These are phyloP conservation scores for Charadrius vociferus DNA, from an alignment of 2,113 vertebrate genomes.

Conservation along the genomic window DNA sequence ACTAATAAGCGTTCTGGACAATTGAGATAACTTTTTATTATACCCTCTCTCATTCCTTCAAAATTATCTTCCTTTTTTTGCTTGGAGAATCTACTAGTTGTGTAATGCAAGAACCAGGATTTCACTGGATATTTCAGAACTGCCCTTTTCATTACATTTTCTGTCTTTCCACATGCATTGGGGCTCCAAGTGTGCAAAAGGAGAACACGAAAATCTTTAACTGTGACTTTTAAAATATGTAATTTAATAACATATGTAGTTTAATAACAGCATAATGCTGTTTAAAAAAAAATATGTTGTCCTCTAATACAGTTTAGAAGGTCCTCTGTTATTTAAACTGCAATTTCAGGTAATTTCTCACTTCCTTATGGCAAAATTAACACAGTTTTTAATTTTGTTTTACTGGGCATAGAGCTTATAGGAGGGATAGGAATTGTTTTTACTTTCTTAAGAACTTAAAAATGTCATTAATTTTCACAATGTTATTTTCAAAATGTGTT, in stretches of 20 bases:
- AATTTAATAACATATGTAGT: neutral
- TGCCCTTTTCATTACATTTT: neutral
- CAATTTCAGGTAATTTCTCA: neutral
- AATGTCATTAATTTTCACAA: neutral
- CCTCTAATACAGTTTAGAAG: neutral
- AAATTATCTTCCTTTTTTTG: neutral
- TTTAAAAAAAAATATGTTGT: neutral
- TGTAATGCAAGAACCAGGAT: neutral
- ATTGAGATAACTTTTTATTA: neutral
- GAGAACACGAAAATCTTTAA: neutral
- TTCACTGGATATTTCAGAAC: neutral
- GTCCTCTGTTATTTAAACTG: neutral
- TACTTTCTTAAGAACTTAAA: neutral
- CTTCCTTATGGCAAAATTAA: neutral
- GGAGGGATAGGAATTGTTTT: neutral
- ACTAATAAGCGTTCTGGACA: neutral
- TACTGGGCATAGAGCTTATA: neutral
- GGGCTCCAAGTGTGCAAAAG: neutral
- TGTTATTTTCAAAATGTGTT: neutral
- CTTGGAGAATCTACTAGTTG: neutral
- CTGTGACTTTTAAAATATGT: neutral
- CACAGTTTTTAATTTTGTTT: neutral
- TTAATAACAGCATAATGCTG: neutral
- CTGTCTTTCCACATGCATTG: neutral
- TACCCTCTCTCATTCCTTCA: neutral